A percentile compares a stretch with the other conserved stretches of the same genome.
Conservation (phyloP, 2,113 vertebrate species). For the Chloebia gouldiae region DNA sequence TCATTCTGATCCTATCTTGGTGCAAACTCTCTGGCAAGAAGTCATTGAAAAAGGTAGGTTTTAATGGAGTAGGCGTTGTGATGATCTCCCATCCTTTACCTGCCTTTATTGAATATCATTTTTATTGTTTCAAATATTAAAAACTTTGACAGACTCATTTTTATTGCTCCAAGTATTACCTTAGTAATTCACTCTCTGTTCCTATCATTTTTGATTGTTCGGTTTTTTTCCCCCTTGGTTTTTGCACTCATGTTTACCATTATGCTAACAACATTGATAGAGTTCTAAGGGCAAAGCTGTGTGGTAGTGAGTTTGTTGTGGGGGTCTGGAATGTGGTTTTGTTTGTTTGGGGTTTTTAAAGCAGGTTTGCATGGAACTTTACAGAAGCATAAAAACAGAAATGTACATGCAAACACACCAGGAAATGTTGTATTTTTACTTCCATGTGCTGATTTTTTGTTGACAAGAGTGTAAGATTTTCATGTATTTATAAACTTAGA, state of each 20-base stretch:
- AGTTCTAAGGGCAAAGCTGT: neutral
- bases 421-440: neutral
- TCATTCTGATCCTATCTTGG: constrained; percentile 92
- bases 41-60: constrained; percentile 91
- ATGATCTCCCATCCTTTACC: neutral
- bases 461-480: neutral
- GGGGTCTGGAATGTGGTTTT: neutral
- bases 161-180: no score
- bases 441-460: neutral
- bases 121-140: no score
- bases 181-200: neutral
- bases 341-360: neutral
- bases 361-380: neutral
- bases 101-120: no score
- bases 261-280: neutral
- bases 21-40: constrained; percentile 96
- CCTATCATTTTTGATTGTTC: neutral
- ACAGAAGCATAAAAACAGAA: neutral
- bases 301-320: neutral
- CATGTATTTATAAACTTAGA: neutral
- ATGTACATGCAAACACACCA: neutral
- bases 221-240: rapidly evolving
- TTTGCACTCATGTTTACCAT: neutral
- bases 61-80: neutral
- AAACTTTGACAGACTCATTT: no score